These are phyloP conservation scores for Polylopha cassiicola DNA, from an alignment of 2,888 invertebrate species.

Conservation along the genomic window DNA sequence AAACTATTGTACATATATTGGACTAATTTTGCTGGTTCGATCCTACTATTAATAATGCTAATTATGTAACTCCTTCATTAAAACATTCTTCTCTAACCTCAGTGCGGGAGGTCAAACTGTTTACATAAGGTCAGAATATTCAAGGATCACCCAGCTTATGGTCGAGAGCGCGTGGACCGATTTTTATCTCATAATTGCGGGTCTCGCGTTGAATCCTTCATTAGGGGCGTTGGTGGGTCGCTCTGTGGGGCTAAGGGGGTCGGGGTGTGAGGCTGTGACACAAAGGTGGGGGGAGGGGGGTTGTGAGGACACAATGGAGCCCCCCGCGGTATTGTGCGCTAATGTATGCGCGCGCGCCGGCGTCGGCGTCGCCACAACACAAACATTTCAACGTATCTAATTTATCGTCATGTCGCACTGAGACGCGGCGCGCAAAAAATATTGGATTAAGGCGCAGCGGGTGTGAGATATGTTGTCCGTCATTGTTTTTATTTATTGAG, in stretches of 20 bases:
- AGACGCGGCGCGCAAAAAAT: conserved; percentile 62
- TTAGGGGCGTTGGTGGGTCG: conserved; percentile 49
- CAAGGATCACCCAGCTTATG: conserved; percentile 26
- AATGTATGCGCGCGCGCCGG: conserved; percentile 65
- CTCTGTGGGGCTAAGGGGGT: too few relatives aligned
- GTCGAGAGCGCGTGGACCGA: conserved; percentile 48
- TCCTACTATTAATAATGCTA: too few relatives aligned
- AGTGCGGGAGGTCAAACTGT: conserved; percentile 22
- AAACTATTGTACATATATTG: too few relatives aligned
- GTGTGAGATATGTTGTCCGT: background rate
- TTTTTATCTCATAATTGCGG: conserved; percentile 69
- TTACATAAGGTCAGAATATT: conserved; percentile 10
- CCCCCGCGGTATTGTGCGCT: conserved; percentile 42
- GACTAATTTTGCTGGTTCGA: too few relatives aligned
- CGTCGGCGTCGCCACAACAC: conserved; percentile 64
- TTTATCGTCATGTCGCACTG: conserved; percentile 64
- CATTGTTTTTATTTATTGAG: too few relatives aligned
- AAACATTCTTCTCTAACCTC: background rate
- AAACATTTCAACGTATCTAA: conserved; percentile 75
- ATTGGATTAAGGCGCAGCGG: conserved; percentile 51
- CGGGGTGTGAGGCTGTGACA: too few relatives aligned
- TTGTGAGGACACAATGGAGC: conserved; percentile 26
- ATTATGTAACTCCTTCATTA: background rate
- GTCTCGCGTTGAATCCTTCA: conserved; percentile 62
- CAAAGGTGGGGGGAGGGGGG: conserved; percentile 27